Percentiles rank a stretch among this genome's conserved stretches.
These are phyloP conservation scores for Gymnoscopelus microlampas DNA, from an alignment of 2,797 vertebrate genomes.

Conservation along the genomic window DNA sequence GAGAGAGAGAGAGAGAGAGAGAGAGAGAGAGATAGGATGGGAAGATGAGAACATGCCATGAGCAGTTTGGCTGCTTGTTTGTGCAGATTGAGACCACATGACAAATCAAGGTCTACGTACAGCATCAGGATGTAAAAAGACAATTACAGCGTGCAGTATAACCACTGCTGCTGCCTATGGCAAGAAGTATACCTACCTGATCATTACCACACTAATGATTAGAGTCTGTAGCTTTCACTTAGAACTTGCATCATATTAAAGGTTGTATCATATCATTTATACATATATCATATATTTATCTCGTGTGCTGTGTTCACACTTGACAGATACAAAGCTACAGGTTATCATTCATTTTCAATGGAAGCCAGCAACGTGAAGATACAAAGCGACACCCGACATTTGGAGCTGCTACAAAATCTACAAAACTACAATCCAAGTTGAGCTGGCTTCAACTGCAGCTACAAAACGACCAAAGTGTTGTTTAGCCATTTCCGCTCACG, in stretches of 20 bases:
- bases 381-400: no score
- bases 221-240: slow-evolving; percentile 34
- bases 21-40: background rate
- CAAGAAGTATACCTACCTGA: slow-evolving; percentile 22
- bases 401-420: no score
- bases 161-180: slow-evolving; percentile 1
- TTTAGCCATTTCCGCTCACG: no score
- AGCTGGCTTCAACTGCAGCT: no score
- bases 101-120: slow-evolving; percentile 13
- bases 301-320: background rate
- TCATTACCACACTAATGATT: slow-evolving; percentile 29
- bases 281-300: no score
- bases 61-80: slow-evolving; percentile 27
- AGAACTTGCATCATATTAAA: slow-evolving; percentile 11
- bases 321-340: no score
- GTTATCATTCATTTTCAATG: no score
- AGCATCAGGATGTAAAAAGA: slow-evolving; percentile 5
- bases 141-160: slow-evolving; percentile 1
- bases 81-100: slow-evolving; percentile 22
- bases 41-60: slow-evolving; percentile 1
- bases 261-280: background rate
- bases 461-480: no score
- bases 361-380: no score
- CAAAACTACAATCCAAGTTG: no score
- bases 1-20: slow-evolving; percentile 10